Evolutionary conservation across 2,113 vertebrate species (phyloP).

Genomic region (Microtus ochrogaster): DNA sequence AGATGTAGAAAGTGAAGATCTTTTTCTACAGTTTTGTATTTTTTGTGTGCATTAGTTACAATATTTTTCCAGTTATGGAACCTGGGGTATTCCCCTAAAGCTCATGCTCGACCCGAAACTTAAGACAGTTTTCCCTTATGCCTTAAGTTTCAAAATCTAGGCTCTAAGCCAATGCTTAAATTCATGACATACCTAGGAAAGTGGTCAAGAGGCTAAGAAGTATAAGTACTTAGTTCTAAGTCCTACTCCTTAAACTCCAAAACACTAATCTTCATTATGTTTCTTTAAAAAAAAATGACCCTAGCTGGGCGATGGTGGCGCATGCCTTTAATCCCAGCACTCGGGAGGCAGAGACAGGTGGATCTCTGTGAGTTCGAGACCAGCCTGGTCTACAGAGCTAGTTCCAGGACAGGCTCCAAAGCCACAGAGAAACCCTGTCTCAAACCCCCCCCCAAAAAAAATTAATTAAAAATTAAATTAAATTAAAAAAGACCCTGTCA

Average conservation of each 20-base stretch:
- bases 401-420: too few species aligned
- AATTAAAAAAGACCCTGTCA: accelerated
- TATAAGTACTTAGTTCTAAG: neutral
- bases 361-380: too few species aligned
- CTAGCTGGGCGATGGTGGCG: too few species aligned
- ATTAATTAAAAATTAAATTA: too few species aligned
- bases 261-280: neutral
- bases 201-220: neutral
- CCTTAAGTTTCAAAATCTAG: neutral
- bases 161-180: neutral
- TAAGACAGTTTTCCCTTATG: slow-evolving; percentile 7
- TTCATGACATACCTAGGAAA: too few species aligned
- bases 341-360: too few species aligned
- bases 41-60: neutral
- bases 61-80: neutral
- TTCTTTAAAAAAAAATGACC: neutral
- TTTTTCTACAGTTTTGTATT: neutral
- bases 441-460: too few species aligned
- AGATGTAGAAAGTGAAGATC: slow-evolving; percentile 40
- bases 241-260: neutral
- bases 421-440: too few species aligned
- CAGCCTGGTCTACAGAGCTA: too few species aligned
- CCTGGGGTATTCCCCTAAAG: neutral
- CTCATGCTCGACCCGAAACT: slow-evolving; percentile 15
- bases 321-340: too few species aligned